phyloP scores from a whole-genome alignment of 2,113 vertebrate genomes.

The Cyphomyrus discorhynchus region DNA sequence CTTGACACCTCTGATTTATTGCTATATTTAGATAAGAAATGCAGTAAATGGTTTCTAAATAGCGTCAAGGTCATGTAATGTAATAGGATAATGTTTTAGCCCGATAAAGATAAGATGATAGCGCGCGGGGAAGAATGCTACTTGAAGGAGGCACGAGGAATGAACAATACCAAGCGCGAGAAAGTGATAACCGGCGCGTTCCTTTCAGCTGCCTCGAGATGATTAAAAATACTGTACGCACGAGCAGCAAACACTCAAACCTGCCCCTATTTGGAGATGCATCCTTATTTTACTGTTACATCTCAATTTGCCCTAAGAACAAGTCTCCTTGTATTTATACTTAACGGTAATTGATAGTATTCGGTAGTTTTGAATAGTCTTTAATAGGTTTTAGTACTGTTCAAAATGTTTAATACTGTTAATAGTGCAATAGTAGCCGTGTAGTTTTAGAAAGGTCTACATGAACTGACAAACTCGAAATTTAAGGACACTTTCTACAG shows the following conservation, averaged over 20 bases:
- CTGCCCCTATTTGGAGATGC: not conserved
- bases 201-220: slow-evolving; percentile 12
- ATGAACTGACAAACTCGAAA: not conserved
- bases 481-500: not conserved
- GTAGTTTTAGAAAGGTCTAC: not conserved
- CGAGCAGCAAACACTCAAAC: not conserved
- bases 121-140: slow-evolving; percentile 28
- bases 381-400: not conserved
- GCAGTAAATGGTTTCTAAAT: slow-evolving; percentile 66
- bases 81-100: slow-evolving; percentile 60
- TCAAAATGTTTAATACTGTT: not conserved
- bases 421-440: not conserved
- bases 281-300: not conserved
- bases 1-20: slow-evolving; percentile 82
- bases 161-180: slow-evolving; percentile 21
- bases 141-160: slow-evolving; percentile 23
- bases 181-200: slow-evolving; percentile 25
- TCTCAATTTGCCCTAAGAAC: not conserved
- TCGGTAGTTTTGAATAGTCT: not conserved
- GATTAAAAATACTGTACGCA: not conserved
- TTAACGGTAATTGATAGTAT: not conserved
- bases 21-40: slow-evolving; percentile 90
- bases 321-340: not conserved
- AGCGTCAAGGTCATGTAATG: slow-evolving; percentile 79
- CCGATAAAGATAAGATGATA: slow-evolving; percentile 53